Percentiles rank a stretch among this genome's conserved stretches.
Conservation (phyloP, 64 coral and sea anemone species). For the Platygyra sinensis region DNA sequence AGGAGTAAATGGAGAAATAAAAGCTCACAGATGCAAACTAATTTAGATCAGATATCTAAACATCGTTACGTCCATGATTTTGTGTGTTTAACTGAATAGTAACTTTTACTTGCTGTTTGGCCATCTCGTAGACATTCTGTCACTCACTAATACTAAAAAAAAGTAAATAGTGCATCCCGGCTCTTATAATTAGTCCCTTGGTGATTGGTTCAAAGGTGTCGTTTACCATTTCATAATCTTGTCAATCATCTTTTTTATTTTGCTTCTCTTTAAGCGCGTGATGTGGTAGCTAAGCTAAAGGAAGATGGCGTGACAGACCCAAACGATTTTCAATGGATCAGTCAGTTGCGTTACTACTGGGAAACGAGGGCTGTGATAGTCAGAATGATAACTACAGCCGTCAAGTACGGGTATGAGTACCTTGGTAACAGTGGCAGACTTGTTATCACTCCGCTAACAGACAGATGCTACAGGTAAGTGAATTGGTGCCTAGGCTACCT, state of each 20-base stretch:
- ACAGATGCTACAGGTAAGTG: constrained; percentile 90
- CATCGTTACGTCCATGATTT: too few species aligned
- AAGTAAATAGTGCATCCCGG: too few species aligned
- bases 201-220: too few species aligned
- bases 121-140: too few species aligned
- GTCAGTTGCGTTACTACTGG: constrained; percentile 96
- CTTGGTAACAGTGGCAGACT: constrained; percentile 94
- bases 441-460: constrained; percentile 95
- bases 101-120: too few species aligned
- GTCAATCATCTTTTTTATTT: background rate
- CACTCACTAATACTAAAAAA: too few species aligned
- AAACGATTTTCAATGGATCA: constrained; percentile 96
- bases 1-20: too few species aligned
- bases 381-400: constrained; percentile 93
- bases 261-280: constrained; percentile 69
- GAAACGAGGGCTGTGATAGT: constrained; percentile 78
- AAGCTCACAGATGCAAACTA: too few species aligned
- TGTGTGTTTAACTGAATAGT: too few species aligned
- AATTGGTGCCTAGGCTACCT: background rate
- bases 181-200: too few species aligned
- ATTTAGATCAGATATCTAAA: too few species aligned
- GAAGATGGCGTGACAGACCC: constrained; percentile 71
- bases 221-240: background rate
- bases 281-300: constrained; percentile 83
- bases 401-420: constrained; percentile 93